A percentile compares a stretch with the other conserved stretches of the same genome.
These are phyloP conservation scores for Cosmorhoe ocellata DNA, from an alignment of 2,888 invertebrate genomes.

Conservation along the genomic window DNA sequence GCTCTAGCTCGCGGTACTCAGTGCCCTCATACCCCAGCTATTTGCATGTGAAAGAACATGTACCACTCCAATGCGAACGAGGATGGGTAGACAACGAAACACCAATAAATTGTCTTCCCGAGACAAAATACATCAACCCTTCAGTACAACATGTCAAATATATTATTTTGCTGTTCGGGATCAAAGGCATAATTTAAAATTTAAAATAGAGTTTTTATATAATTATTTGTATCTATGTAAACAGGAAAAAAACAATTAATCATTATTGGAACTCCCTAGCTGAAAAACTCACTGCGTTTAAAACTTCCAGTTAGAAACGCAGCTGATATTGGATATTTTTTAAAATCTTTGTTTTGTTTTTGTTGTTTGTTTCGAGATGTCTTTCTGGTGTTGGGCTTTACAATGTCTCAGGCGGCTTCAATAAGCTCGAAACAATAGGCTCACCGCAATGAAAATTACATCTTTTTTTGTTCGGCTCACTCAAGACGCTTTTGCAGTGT, in stretches of 20 bases:
- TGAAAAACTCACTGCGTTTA: no score
- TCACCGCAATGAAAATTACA: slow-evolving; percentile 34
- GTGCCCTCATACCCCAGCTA: slow-evolving; percentile 43
- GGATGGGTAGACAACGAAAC: slow-evolving; percentile 43
- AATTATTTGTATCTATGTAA: no score
- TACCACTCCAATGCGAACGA: slow-evolving; percentile 46
- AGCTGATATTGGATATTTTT: no score
- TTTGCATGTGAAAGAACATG: slow-evolving; percentile 69
- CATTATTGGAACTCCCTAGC: no score
- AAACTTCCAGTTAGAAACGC: no score
- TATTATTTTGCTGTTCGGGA: no score
- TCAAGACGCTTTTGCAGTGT: slow-evolving; percentile 18
- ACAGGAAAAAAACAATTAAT: no score
- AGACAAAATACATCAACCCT: slow-evolving; percentile 1
- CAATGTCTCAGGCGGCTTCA: slow-evolving; percentile 30
- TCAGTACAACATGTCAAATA: slow-evolving; percentile 8
- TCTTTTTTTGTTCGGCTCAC: slow-evolving; percentile 31
- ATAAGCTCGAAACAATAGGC: slow-evolving; percentile 37
- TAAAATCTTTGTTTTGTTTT: no score
- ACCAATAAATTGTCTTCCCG: slow-evolving; percentile 26
- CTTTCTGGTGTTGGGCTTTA: slow-evolving; percentile 3
- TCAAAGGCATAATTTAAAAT: no score
- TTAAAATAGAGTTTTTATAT: no score
- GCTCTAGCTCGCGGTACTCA: slow-evolving; percentile 22
- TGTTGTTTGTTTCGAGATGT: slow-evolving; percentile 3